Base-by-base conservation (phyloP, 2,888 invertebrate species). In the Cantharis lateralis region DNA sequence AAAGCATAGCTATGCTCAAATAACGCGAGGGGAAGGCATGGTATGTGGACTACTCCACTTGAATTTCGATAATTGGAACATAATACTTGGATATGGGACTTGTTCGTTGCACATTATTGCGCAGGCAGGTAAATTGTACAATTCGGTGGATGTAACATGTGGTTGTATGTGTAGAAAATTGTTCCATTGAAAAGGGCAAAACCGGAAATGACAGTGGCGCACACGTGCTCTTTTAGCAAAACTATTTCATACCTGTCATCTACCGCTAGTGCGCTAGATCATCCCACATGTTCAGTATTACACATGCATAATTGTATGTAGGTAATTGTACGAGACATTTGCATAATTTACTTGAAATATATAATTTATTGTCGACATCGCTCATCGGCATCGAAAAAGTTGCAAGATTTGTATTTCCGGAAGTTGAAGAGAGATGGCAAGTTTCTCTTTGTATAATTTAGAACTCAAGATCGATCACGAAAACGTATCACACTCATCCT, bases 161-260 rank as follows among this genome's bases (percentile, higher is more conserved):
- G 75, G 68, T 72, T 73, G 77, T n/a, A n/a, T n/a, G n/a, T n/a
- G n/a, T 68, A 74, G 66, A 71, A 76, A 76, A 77, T 76, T 74
- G 76, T 74, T 71, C 72, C 71, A 68, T 70, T 77, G 71, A 64
- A 64, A 74, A 75, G 76, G 80, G 78, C 81, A 75, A 82, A 83
- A 85, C 84, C 80, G 82, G 82, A 83, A 84, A 81, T 80, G 75
- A 78, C 80, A 79, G 78, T 81, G 80, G 81, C 82, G 80, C 81
- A 84, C 85, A 85, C 85, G 84, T 85, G 84, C 85, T 83, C 79
- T 77, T 82, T 83, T 84, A 81, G 83, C 84, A 79, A n/a, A 82
- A 82, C 83, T 81, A 84, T 84, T 84, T 83, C 82, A 82, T 84
- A 84, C 83, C 85, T 85, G 85, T 82, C 85, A 83, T 84, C 81